Base-by-base conservation (phyloP, 2,113 vertebrate species). In the Laterallus jamaicensis region DNA sequence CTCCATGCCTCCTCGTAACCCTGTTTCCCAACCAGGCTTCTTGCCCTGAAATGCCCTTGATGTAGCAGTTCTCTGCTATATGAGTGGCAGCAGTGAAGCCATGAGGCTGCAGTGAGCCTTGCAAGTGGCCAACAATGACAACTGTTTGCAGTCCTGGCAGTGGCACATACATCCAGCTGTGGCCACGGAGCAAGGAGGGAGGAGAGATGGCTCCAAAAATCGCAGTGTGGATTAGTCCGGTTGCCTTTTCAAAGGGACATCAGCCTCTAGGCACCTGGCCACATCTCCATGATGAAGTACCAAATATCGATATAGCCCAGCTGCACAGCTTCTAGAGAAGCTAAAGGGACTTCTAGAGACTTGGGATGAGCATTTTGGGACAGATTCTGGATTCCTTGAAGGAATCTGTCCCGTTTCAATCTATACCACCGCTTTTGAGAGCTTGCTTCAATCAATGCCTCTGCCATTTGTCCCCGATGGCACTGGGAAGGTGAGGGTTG, bases 401-500 rank as follows among this genome's bases (percentile, higher is more conserved):
- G 42, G 26, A 22, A 9, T 47, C 3, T 44, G 15, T 22, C n/a
- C 8, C 22, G 5, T 22, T 81, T 67, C 7, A 24, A 10, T 59
- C 71, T 78, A 9, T 22, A 29, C 19, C 19, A 55, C 47, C n/a
- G n/a, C 24, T 77, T 73, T n/a, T 39, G 31, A 73, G 52, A 73
- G 50, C 52, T 54, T 0, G 22, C 68, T 93, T 73, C 22, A 10
- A 0, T 37, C 37, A 39, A 69, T 0, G 0, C 14, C 62, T 15
- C 67, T 82, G 64, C 66, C 17, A 13, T 40, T 70, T 73, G 66
- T n/a, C 67, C 82, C 7, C 10, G 21, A 15, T 18, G n/a, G 42
- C 49, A 21, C 4, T 10, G 49, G n/a, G 15, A 77, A 80, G 17
- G 35, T 54, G 40, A 88, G 16, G 13, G 14, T 28, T 15, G 21